Percentiles rank a stretch among this genome's conserved stretches.
phyloP scores from a whole-genome alignment of 1,140 invertebrate species.

The Ephestia elutella region DNA sequence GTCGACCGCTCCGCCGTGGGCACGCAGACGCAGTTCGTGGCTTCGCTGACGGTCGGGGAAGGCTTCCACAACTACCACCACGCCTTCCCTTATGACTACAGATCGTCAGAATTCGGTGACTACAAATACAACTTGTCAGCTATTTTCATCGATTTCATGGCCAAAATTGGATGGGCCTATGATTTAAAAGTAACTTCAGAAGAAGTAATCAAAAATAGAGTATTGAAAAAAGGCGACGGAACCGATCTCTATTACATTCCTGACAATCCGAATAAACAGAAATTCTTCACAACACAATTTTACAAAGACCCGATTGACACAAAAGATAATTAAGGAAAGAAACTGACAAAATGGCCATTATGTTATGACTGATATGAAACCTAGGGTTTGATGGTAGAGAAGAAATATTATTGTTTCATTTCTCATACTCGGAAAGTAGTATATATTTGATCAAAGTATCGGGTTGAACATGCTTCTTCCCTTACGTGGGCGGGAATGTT shows the following conservation, averaged over 20 bases:
- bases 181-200: neutral
- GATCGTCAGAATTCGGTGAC: neutral
- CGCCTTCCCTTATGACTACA: neutral
- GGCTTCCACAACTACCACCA: neutral
- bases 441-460: too few relatives aligned
- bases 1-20: too few relatives aligned
- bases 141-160: neutral
- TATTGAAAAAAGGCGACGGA: neutral
- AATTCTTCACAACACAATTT: neutral
- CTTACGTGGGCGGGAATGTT: too few relatives aligned
- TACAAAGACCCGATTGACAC: too few relatives aligned
- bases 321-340: too few relatives aligned
- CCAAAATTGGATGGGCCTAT: neutral
- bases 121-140: neutral
- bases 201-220: neutral
- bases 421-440: too few relatives aligned
- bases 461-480: too few relatives aligned
- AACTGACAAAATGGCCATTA: too few relatives aligned
- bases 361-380: too few relatives aligned
- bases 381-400: too few relatives aligned
- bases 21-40: too few relatives aligned
- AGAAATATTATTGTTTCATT: too few relatives aligned
- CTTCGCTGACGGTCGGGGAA: neutral
- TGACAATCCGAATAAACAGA: neutral
- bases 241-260: neutral